Evolutionary conservation across 2,113 vertebrate species (phyloP), one percentile per base, ranked within the genome.

Genomic region (Melospiza melodia): DNA sequence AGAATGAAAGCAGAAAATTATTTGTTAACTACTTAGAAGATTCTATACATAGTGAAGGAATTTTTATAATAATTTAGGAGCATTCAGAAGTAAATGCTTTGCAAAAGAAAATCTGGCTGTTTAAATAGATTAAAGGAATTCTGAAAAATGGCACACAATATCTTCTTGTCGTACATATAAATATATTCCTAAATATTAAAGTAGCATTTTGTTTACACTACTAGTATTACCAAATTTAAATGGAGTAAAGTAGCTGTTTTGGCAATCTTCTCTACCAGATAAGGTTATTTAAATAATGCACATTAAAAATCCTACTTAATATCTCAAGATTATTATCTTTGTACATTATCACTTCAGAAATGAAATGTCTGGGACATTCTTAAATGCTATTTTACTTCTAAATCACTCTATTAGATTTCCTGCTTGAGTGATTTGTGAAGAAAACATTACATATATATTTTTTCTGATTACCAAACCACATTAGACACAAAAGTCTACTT

Each of bases 371-470:
- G 89, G 97, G 94, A 96, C 96, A 95, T 97, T 97, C 90, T 96
- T 97, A 98, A 97, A 97, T 97, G 95, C 76, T 98, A 95, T 97
- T 97, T 98, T 97, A 96, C 95, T 97, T 96, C 95, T 97, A 96
- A 97, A 97, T 96, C 96, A 95, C 96, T 96, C 97, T 98, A 98
- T 98, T 98, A 97, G 94, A 98, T 98, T 98, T 98, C 87, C 96
- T 98, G 97, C 97, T 97, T 98, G 98, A 98, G 95, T 98, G 98
- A 97, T 96, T 97, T 97, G 93, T 87, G 95, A 97, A 96, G 98
- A 98, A 98, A 98, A 98, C 97, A 98, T 97, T 98, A 97, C 97
- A 96, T 97, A 97, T 98, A 93, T 98, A 88, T 98, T 98, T 98
- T 96, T 97, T 98, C 97, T 98, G 97, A 98, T 98, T 98, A 98